These are phyloP conservation scores for Tetramorium simillimum DNA, from an alignment of 1,140 invertebrate genomes.

Conservation along the genomic window DNA sequence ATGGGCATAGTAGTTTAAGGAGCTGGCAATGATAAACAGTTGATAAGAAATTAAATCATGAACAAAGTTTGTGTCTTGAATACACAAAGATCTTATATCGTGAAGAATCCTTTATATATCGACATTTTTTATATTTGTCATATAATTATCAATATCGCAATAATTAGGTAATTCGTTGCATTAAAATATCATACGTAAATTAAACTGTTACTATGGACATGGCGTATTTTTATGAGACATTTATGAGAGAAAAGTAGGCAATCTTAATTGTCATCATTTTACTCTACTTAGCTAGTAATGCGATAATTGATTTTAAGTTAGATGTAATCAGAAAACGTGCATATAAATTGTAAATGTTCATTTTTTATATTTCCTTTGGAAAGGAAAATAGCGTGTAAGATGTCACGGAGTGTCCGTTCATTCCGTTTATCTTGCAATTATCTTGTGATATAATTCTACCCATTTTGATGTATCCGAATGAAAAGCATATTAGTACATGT, in stretches of 20 bases:
- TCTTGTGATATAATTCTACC: slow-evolving; percentile 26
- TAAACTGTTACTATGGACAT: not conserved
- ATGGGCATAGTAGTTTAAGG: slow-evolving; percentile 23
- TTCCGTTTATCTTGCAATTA: slow-evolving; percentile 23
- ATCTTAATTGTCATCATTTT: not conserved
- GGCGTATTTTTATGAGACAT: not conserved
- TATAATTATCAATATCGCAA: slow-evolving; percentile 11
- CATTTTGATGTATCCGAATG: not conserved
- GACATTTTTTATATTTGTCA: not conserved
- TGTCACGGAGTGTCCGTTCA: not conserved
- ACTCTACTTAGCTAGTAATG: not conserved
- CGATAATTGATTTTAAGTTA: slow-evolving; percentile 6
- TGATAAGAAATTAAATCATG: slow-evolving; percentile 23
- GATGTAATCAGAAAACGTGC: not conserved
- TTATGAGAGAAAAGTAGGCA: not conserved
- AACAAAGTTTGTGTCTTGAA: not conserved
- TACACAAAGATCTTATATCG: not conserved
- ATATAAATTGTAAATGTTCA: not conserved
- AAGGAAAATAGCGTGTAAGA: not conserved
- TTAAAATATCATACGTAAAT: not conserved
- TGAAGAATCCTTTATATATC: not conserved
- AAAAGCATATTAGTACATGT: not conserved
- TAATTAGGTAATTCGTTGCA: not conserved
- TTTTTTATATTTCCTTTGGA: not conserved
- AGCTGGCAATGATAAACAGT: not conserved